Conservation (phyloP, 2,113 vertebrate genomes). For the Dasyprocta punctata region DNA sequence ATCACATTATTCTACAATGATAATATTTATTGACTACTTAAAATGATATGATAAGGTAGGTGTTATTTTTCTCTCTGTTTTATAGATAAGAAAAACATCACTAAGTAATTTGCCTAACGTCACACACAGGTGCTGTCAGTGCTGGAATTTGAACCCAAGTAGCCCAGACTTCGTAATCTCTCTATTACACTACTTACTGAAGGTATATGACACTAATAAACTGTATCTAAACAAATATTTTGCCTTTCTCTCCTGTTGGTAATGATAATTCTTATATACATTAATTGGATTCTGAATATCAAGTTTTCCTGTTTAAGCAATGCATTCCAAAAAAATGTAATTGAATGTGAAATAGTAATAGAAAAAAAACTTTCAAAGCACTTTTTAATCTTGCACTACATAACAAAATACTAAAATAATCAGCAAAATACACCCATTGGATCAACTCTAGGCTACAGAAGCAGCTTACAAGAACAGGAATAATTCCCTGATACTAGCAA, state of each 20-base stretch:
- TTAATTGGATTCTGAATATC: conserved; percentile 46
- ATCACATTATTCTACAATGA: background rate
- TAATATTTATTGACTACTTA: conserved; percentile 11
- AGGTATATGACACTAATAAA: background rate
- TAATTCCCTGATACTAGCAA: conserved; percentile 36
- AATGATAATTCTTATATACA: conserved; percentile 33
- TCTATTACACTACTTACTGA: background rate
- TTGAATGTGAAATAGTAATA: conserved; percentile 56
- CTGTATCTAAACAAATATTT: background rate
- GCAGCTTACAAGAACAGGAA: conserved; percentile 31
- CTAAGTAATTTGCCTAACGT: background rate
- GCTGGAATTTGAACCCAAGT: conserved; percentile 2
- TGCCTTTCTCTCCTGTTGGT: background rate
- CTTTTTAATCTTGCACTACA: conserved; percentile 49
- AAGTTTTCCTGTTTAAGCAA: conserved; percentile 49
- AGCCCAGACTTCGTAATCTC: background rate
- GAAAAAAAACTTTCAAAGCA: conserved; percentile 28
- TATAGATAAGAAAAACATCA: conserved; percentile 18
- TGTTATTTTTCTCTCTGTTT: background rate
- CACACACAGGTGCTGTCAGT: background rate
- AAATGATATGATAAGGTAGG: background rate
- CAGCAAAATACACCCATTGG: conserved; percentile 43
- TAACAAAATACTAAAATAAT: conserved; percentile 51
- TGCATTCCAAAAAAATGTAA: conserved; percentile 41
- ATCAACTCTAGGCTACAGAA: background rate